These are phyloP conservation scores for Morphnarchus princeps DNA, from an alignment of 2,113 vertebrate species.

Conservation along the genomic window DNA sequence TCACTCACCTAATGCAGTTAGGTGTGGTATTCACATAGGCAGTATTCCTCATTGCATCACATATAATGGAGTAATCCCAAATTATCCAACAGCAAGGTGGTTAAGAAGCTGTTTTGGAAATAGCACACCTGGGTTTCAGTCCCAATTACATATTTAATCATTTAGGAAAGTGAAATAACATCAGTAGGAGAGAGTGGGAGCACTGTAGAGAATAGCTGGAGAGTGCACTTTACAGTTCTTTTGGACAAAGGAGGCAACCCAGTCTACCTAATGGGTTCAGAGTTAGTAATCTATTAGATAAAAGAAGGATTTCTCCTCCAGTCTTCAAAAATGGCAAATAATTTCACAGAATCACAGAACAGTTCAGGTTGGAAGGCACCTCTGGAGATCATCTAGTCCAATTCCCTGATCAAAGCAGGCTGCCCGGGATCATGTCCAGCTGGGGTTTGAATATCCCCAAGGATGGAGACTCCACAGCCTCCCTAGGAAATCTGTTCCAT, in stretches of 20 bases:
- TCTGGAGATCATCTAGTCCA: not conserved
- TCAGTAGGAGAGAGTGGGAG: not conserved
- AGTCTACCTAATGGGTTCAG: not conserved
- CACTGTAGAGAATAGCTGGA: not conserved
- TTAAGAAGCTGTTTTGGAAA: not conserved
- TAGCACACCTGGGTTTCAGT: not conserved
- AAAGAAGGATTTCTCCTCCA: not conserved
- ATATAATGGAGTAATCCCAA: not conserved
- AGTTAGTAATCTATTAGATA: not conserved
- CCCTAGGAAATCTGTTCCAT: not conserved
- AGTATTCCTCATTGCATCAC: not conserved
- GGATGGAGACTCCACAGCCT: not conserved
- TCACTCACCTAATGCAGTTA: not conserved
- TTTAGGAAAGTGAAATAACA: not conserved
- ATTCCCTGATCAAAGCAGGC: not conserved
- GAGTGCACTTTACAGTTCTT: not conserved
- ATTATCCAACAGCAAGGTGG: not conserved
- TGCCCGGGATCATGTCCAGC: not conserved
- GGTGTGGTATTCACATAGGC: not conserved
- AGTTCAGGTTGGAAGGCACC: not conserved
- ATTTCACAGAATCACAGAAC: not conserved
- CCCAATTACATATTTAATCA: not conserved
- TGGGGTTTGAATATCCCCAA: not conserved
- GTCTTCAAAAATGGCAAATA: not conserved
- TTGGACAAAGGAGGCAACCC: not conserved